Evolutionary conservation across 2,113 vertebrate genomes (phyloP), one percentile per base, ranked within the genome.

Genomic region (Hucho hucho): DNA sequence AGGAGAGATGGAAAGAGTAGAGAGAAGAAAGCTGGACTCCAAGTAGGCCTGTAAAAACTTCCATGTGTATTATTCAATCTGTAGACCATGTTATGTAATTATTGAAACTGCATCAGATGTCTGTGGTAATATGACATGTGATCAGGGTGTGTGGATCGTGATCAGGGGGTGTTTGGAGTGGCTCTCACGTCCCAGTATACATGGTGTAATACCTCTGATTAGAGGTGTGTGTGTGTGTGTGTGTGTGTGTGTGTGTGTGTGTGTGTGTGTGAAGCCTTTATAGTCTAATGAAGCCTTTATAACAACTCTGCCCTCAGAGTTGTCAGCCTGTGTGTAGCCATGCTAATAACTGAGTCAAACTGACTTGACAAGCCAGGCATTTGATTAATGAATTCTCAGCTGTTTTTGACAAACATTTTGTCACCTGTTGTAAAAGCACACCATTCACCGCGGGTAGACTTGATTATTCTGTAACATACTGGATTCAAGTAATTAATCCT

Each of bases 401-500:
- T 18, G 28, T 64, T 22, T 43, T 6, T 61, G n/a, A 46, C 29
- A 73, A 73, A 63, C 71, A 63, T 73, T 73, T 43, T 73, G 71
- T 58, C 71, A 73, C 58, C 29, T 63, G 47, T 70, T 24, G 59
- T 46, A 46, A 63, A 20, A 73, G 64, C 58, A 64, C 37, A 7
- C 20, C 24, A 69, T 56, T 77, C 68, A 70, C 78, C 76, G 53
- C 81, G 4, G 76, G 83, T 75, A 12, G 70, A 49, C 72, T 67
- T 70, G 72, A 86, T 78, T 75, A 75, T 56, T 78, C 64, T 67
- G 59, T 76, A 75, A 68, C 74, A 73, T 75, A 76, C 73, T 61
- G 75, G 75, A 46, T 81, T 83, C 77, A 88, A 89, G 71, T 83
- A 76, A 79, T 86, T 66, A 81, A 65, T 79, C 76, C 70, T 32